Evolutionary conservation across 2,113 vertebrate species (phyloP), one percentile per base, ranked within the genome.

Genomic region (Eonycteris spelaea): DNA sequence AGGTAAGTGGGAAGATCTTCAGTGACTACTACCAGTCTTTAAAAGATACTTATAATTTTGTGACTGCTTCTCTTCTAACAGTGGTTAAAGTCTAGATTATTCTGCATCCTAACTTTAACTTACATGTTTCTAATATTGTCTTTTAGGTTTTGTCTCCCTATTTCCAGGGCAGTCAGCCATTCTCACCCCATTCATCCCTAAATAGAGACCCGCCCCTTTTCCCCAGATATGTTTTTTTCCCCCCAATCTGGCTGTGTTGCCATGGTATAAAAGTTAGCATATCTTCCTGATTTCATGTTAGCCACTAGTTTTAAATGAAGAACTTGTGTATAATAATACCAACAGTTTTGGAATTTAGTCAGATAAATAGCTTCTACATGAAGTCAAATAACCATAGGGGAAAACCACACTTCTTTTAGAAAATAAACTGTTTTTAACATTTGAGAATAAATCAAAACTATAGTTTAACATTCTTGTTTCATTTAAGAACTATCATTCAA

Each of bases 1-100:
- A 99, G 99, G 99, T 99, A 97, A 98, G 99, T 98, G 92, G 85
- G 11, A 16, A 90, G 0, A 83, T 67, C 68, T 85, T 84, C 74
- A 78, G 97, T 97, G 86, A 63, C 40, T 35, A 18, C 51, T 78
- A 26, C 63, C n/a, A 26, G 0, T 30, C 94, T 93, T 15, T 96
- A 11, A 65, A 51, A 85, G 18, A 7, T 40, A 30, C 28, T 59
- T 71, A 38, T 86, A 18, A 26, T 53, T 35, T 48, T 65, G 43
- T 63, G 26, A 3, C 38, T 35, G 0, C 45, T 59, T 68, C n/a
- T 22, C 22, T 83, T 40, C 61, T 70, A 14, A 28, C 2, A 48
- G 11, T 65, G 22, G 33, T 45, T 48, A 14, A 80, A 30, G 21
- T 75, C 53, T 35, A 11, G n/a, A 15, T 55, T 33, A 40, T 12